Evolutionary conservation across 2,113 vertebrate genomes (phyloP).

Genomic region (Narcine bancroftii): DNA sequence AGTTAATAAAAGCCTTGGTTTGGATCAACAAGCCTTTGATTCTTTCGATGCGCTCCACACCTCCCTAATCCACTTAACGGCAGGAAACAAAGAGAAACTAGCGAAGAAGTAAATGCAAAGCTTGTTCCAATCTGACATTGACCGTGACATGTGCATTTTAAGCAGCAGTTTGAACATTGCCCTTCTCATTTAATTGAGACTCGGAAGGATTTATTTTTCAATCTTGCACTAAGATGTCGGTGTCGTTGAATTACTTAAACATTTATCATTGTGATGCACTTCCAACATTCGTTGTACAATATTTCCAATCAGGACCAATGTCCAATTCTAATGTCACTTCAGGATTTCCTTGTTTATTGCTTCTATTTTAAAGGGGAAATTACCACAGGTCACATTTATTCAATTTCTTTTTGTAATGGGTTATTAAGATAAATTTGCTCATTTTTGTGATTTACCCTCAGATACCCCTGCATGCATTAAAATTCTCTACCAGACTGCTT

Average conservation of each 20-base stretch:
- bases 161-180: not conserved
- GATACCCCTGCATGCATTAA: not conserved
- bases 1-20: no score
- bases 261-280: not conserved
- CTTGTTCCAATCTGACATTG: not conserved
- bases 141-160: not conserved
- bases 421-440: not conserved
- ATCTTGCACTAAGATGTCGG: not conserved
- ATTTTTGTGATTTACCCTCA: not conserved
- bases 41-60: no score
- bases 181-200: not conserved
- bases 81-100: not conserved
- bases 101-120: not conserved
- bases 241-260: not conserved
- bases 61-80: not conserved
- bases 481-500: not conserved
- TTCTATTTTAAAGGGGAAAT: not conserved
- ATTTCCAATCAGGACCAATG: not conserved
- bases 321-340: not conserved
- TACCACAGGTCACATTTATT: not conserved
- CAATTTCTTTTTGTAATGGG: not conserved
- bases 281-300: not conserved
- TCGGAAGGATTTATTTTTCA: not conserved
- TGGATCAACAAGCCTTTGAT: no score
- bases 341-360: not conserved